Percentiles rank a stretch among this genome's conserved stretches.
Conservation (phyloP, 92 coral and sea anemone genomes). For the Porites cylindrica region DNA sequence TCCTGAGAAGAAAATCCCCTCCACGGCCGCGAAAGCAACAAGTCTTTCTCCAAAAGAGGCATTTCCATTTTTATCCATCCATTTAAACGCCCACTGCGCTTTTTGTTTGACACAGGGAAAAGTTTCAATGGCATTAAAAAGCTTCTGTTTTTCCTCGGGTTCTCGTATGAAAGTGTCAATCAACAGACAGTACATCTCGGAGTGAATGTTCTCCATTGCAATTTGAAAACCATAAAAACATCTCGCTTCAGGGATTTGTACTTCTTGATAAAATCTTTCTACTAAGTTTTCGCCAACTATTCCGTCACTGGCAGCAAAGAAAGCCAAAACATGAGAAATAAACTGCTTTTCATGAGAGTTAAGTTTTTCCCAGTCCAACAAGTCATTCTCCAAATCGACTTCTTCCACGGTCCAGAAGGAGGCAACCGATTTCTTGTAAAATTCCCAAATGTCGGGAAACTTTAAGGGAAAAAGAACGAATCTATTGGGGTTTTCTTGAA, state of each 20-base stretch:
- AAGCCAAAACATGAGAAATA: conserved; percentile 75
- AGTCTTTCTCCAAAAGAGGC: conserved; percentile 83
- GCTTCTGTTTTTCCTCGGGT: conserved; percentile 62
- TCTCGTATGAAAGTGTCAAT: conserved; percentile 78
- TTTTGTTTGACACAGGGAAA: conserved; percentile 81
- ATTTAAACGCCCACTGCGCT: conserved; percentile 78
- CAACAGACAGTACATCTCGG: conserved; percentile 86
- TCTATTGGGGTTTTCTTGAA: conserved; percentile 72
- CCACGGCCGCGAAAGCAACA: conserved; percentile 88
- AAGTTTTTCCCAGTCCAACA: conserved; percentile 63
- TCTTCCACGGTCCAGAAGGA: conserved; percentile 90
- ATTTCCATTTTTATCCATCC: conserved; percentile 67
- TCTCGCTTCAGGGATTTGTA: conserved; percentile 85
- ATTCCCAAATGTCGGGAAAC: conserved; percentile 79
- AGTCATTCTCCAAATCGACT: conserved; percentile 75
- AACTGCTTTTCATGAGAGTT: conserved; percentile 59
- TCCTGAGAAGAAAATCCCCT: conserved; percentile 88
- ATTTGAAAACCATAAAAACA: conserved; percentile 90
- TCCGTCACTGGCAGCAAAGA: conserved; percentile 89
- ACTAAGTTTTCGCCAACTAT: conserved; percentile 84
- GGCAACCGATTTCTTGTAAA: conserved; percentile 84
- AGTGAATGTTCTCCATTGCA: conserved; percentile 90
- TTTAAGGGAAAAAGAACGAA: conserved; percentile 80
- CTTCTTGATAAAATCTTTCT: conserved; percentile 78
- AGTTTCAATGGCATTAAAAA: conserved; percentile 81